A percentile compares a stretch with the other conserved stretches of the same genome.
These are phyloP conservation scores for Phoenicopterus ruber DNA, from an alignment of 2,113 vertebrate species.

Conservation along the genomic window DNA sequence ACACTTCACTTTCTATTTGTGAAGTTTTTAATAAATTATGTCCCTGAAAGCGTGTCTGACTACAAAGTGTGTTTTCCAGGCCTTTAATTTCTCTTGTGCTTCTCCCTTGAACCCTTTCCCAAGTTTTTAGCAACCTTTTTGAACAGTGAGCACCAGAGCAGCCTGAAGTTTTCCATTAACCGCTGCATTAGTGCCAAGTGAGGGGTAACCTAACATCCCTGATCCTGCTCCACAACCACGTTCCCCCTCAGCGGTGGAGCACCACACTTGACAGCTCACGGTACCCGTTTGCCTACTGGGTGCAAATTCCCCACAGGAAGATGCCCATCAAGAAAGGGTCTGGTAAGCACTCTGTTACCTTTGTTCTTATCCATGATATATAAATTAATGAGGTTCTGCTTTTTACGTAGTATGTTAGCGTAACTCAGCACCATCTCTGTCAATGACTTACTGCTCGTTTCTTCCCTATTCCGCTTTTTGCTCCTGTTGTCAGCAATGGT, in stretches of 20 bases:
- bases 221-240: background rate
- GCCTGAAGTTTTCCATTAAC: background rate
- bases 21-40: background rate
- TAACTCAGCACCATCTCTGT: background rate
- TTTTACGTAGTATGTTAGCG: accelerated
- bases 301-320: background rate
- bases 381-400: background rate
- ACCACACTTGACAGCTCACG: background rate
- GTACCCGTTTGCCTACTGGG: background rate
- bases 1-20: background rate
- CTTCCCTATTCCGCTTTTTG: background rate
- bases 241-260: background rate
- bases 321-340: background rate
- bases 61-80: background rate
- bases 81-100: background rate
- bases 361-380: background rate
- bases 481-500: background rate
- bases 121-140: background rate
- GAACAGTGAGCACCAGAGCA: background rate
- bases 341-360: background rate
- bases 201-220: accelerated
- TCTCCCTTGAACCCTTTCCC: background rate
- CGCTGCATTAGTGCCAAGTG: accelerated
- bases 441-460: background rate
- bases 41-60: background rate